A percentile compares a stretch with the other conserved stretches of the same genome.
phyloP scores from a whole-genome alignment of 1,140 invertebrate species.

The Ips nitidus region DNA sequence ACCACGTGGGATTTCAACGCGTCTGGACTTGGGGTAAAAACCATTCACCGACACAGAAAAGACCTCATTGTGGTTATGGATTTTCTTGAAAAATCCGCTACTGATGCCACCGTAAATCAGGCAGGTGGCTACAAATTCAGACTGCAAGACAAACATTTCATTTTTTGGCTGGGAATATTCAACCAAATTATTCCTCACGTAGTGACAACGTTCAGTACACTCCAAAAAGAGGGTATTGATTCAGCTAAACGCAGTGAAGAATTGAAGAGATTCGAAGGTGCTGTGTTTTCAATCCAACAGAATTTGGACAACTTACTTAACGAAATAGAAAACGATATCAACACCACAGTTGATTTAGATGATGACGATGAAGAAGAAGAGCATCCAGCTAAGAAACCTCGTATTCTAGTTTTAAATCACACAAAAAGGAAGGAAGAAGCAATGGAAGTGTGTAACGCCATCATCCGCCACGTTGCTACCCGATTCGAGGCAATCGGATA shows the following conservation, averaged over 20 bases:
- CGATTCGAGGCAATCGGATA: constrained; percentile 34
- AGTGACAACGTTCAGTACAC: constrained; percentile 20
- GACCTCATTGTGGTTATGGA: constrained; percentile 26
- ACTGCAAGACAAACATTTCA: constrained; percentile 33
- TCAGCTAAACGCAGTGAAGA: constrained; percentile 18
- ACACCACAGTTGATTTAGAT: constrained; percentile 12
- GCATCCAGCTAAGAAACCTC: constrained; percentile 6
- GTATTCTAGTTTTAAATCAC: constrained; percentile 4
- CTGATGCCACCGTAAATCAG: constrained; percentile 24
- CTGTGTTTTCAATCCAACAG: constrained; percentile 15
- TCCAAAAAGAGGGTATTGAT: constrained; percentile 32
- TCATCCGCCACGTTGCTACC: constrained; percentile 25
- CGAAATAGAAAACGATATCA: constrained; percentile 24
- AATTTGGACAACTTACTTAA: constrained; percentile 23
- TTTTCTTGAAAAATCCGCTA: constrained; percentile 24
- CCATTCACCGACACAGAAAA: constrained; percentile 25
- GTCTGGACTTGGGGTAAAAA: constrained; percentile 24
- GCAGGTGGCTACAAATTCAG: constrained; percentile 26
- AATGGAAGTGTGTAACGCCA: constrained; percentile 35
- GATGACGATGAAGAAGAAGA: constrained; percentile 12
- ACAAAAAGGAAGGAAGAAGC: constrained; percentile 28
- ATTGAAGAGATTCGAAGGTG: constrained; percentile 26
- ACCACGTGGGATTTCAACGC: constrained; percentile 22
- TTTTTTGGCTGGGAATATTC: constrained; percentile 35
- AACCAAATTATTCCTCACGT: constrained; percentile 36